These are phyloP conservation scores for Eulemur rufifrons DNA, from an alignment of 2,113 vertebrate genomes.

Conservation along the genomic window DNA sequence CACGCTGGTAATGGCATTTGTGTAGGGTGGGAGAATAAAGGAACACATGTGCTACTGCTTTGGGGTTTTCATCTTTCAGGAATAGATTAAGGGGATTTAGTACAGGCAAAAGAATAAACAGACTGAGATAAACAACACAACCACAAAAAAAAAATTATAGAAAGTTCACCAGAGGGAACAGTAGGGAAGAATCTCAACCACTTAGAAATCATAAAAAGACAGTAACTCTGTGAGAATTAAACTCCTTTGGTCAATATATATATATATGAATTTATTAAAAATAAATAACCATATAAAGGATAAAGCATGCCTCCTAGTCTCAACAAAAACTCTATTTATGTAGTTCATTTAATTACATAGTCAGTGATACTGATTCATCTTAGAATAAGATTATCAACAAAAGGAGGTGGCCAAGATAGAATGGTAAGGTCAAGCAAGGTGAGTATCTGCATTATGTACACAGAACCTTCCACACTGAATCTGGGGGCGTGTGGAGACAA, in stretches of 20 bases:
- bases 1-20: background rate
- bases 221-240: background rate
- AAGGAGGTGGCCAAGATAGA: background rate
- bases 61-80: background rate
- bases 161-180: background rate
- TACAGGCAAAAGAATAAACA: background rate
- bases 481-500: background rate
- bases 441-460: no score
- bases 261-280: background rate
- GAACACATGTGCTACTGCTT: background rate
- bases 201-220: background rate
- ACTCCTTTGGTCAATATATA: background rate
- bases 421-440: background rate
- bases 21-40: background rate
- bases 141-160: background rate
- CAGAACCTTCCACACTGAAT: background rate
- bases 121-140: background rate
- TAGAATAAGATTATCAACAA: background rate
- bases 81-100: background rate
- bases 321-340: background rate
- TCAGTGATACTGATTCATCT: background rate
- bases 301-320: background rate
- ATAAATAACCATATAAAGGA: background rate
- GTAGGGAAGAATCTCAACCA: background rate
- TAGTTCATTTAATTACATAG: background rate